phyloP scores from a whole-genome alignment of 2,113 vertebrate species.

The Piprites chloris region DNA sequence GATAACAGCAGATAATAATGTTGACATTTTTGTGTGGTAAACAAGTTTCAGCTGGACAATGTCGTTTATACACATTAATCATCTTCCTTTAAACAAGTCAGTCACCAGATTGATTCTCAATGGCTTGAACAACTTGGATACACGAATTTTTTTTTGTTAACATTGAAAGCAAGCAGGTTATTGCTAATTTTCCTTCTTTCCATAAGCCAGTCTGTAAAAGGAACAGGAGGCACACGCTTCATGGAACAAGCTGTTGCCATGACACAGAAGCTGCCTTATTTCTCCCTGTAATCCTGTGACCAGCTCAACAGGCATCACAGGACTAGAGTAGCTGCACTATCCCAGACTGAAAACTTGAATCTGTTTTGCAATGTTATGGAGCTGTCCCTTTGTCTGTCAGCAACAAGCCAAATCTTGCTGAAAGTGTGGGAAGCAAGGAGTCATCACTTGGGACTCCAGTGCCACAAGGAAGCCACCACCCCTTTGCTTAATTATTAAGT shows the following conservation, averaged over 20 bases:
- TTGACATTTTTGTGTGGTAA: not conserved
- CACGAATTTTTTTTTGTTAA: not conserved
- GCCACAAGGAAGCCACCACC: not conserved
- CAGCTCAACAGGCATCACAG: not conserved
- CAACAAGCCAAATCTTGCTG: not conserved
- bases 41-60: slow-evolving; percentile 10
- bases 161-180: not conserved
- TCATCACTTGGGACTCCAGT: not conserved
- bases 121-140: not conserved
- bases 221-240: not conserved
- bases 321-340: fast-evolving
- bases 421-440: not conserved
- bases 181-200: not conserved
- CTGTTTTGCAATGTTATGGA: fast-evolving
- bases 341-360: not conserved
- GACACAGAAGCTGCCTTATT: not conserved
- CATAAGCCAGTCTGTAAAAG: not conserved
- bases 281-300: not conserved
- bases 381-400: not conserved
- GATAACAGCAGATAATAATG: not conserved
- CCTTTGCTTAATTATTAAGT: not conserved
- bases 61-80: not conserved
- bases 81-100: not conserved
- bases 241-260: not conserved
- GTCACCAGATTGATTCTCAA: not conserved